Conservation (phyloP, 2,113 vertebrate species). For the Saguinus imperator region DNA sequence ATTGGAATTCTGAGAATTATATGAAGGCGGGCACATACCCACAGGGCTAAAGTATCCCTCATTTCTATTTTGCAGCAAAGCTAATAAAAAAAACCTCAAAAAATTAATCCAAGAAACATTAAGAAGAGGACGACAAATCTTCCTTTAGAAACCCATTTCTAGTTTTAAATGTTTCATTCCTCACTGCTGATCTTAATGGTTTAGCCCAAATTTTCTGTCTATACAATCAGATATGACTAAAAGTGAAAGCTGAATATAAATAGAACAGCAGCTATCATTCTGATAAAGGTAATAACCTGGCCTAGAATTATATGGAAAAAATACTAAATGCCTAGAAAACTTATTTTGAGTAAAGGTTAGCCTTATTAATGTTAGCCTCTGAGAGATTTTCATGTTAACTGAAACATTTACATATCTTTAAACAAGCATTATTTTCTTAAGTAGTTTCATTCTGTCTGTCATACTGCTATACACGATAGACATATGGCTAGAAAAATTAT, state of each 20-base stretch:
- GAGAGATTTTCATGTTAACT: background rate
- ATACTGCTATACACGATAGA: background rate
- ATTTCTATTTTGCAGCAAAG: background rate
- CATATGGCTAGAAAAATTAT: background rate
- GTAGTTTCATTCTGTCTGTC: background rate
- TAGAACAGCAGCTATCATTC: background rate
- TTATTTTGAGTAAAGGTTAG: background rate
- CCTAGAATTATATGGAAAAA: background rate
- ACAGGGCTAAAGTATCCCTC: background rate
- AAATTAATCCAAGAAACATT: constrained; percentile 25
- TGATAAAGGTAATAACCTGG: background rate
- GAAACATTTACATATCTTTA: background rate
- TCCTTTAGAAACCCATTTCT: constrained; percentile 22
- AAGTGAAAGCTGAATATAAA: background rate
- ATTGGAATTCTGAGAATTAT: background rate
- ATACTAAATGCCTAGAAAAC: background rate
- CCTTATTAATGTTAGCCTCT: background rate
- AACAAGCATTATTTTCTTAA: background rate
- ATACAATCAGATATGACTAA: background rate
- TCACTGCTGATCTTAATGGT: background rate
- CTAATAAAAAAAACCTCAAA: constrained; percentile 13
- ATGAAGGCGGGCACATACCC: background rate
- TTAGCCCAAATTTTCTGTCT: background rate
- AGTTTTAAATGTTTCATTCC: constrained; percentile 46
- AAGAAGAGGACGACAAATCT: constrained; percentile 2